Percentiles rank a stretch among this genome's conserved stretches.
Conservation (phyloP, 2,113 vertebrate species). For the Heterotilapia buettikoferi region DNA sequence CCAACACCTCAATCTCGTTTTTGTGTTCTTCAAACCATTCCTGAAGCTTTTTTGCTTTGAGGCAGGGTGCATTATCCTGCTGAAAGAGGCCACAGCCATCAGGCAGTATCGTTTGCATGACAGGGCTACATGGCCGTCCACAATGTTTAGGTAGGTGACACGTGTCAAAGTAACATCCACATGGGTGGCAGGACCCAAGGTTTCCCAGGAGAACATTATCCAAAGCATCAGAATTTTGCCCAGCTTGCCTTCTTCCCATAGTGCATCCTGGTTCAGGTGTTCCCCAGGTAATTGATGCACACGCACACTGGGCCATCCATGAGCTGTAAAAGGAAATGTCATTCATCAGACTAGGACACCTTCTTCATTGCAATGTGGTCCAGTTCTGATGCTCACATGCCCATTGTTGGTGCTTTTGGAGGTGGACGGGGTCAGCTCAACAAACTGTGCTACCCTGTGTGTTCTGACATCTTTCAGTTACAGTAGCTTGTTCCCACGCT, state of each 20-base stretch:
- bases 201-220: neutral
- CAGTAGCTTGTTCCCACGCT: neutral
- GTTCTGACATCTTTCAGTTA: neutral
- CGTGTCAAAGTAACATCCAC: neutral
- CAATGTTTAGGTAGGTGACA: neutral
- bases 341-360: neutral
- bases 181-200: neutral
- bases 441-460: neutral
- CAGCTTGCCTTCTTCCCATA: neutral
- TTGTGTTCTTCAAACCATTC: neutral
- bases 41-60: neutral
- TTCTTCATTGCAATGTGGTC: neutral
- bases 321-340: fast-evolving
- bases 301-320: neutral
- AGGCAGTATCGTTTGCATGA: fast-evolving
- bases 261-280: neutral
- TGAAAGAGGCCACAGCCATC: neutral
- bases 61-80: neutral
- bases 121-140: neutral
- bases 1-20: fast-evolving
- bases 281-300: neutral
- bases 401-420: neutral
- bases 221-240: neutral
- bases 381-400: neutral
- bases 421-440: neutral